Evolutionary conservation across 2,797 vertebrate genomes (phyloP).

Genomic region (Sandelia bainsii): DNA sequence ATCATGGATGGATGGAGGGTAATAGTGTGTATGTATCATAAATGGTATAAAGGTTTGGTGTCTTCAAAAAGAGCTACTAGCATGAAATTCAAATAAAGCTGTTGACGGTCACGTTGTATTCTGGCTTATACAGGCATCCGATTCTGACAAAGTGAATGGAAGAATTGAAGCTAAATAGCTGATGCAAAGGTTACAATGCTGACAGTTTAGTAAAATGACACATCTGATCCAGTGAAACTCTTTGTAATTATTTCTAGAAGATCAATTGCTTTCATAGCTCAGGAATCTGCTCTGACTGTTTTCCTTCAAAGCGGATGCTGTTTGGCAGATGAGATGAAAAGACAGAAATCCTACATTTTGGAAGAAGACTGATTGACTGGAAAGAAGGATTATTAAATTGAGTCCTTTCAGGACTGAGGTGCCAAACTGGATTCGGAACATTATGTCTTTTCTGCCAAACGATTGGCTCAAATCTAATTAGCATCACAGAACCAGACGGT

Average conservation of each 20-base stretch:
- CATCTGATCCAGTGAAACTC: constrained; percentile 15
- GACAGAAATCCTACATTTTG: constrained; percentile 42
- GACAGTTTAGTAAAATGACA: constrained; percentile 13
- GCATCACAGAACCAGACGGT: constrained; percentile 46
- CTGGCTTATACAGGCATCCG: no score
- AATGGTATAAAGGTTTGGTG: no score
- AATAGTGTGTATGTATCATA: no score
- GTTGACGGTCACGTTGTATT: no score
- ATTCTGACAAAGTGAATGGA: not conserved
- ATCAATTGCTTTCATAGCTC: constrained; percentile 1
- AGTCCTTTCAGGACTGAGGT: constrained; percentile 36
- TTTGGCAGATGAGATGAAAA: constrained; percentile 50
- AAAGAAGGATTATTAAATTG: constrained; percentile 48
- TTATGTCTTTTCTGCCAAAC: constrained; percentile 62
- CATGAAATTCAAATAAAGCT: no score
- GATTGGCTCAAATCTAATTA: constrained; percentile 64
- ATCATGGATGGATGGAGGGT: no score
- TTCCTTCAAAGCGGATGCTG: constrained; percentile 19
- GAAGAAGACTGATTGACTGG: constrained; percentile 55
- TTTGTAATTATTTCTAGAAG: not conserved
- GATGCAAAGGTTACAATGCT: not conserved
- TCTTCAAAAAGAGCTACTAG: no score
- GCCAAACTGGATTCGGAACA: constrained; percentile 55
- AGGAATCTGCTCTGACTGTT: constrained; percentile 6
- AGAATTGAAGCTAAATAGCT: not conserved